These are phyloP conservation scores for Silurus lanzhouensis DNA, from an alignment of 2,797 vertebrate genomes.

Conservation along the genomic window DNA sequence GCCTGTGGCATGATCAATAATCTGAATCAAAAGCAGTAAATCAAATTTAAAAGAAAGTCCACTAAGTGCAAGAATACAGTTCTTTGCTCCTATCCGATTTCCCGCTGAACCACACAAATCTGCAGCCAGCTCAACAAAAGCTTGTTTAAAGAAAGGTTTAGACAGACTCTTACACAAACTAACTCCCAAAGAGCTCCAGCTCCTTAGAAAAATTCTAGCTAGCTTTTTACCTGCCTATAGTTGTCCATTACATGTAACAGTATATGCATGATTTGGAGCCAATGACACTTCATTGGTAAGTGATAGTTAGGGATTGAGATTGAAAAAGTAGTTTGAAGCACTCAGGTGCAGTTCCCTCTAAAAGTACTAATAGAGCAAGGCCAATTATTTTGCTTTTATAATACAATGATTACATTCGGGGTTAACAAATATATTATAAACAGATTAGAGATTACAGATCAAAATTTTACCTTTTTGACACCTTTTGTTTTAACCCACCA, in stretches of 20 bases:
- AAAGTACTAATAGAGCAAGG: neutral
- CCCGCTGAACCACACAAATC: neutral
- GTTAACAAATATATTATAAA: neutral
- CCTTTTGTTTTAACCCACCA: neutral
- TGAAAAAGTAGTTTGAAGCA: too few relatives aligned
- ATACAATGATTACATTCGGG: neutral
- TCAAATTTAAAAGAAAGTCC: conserved; percentile 30
- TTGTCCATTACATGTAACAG: neutral
- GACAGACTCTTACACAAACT: neutral
- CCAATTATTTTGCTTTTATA: neutral
- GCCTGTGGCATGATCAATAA: conserved; percentile 50
- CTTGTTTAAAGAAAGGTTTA: conserved; percentile 10
- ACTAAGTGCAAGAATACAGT: conserved; percentile 24
- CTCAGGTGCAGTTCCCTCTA: neutral
- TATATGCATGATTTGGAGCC: neutral
- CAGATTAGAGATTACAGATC: neutral
- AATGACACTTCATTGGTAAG: neutral
- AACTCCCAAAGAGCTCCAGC: neutral
- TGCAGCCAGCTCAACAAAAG: neutral
- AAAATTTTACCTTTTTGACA: neutral
- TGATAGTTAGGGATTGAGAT: neutral
- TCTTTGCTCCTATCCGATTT: conserved; percentile 14
- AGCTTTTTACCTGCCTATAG: neutral
- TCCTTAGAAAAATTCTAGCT: neutral
- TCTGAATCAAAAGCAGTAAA: conserved; percentile 33